Evolutionary conservation across 2,888 invertebrate species (phyloP), one percentile per base, ranked within the genome.

Genomic region (Mythimna albipuncta): DNA sequence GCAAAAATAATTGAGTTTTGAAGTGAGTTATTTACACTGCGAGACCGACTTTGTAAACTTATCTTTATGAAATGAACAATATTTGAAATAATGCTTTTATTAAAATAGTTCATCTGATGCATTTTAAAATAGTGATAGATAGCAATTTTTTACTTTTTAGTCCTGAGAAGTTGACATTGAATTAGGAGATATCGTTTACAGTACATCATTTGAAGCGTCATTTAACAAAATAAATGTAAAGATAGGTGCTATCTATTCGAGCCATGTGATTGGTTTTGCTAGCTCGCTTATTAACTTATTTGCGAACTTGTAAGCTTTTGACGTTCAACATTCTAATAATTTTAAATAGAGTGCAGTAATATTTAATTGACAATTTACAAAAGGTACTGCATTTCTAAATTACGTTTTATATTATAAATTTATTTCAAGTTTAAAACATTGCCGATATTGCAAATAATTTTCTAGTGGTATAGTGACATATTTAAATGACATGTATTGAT

Each of bases 191-290:
- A 62, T 76, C 64, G 58, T 71, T 74, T 69, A 72, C 79, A 80
- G 76, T 84, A 77, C 84, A 81, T 83, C 69, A 74, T 66, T 68
- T 54, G 55, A 82, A 81, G 69, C 57, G 52, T 75, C 77, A 44
- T 75, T 65, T 74, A 55, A 77, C 78, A 77, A 75, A 72, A 57
- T 75, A 75, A 47, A 58, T 64, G 11, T 73, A 81, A 83, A 72
- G 76, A 79, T 86, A 82, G 86, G 86, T 86, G 86, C 86, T 86
- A 81, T 76, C 66, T 76, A 62, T 69, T 75, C 75, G 71, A 67
- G 66, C 79, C 85, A 79, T 75, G 68, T 81, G 75, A 67, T 76
- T 80, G 62, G 72, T 63, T 72, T 69, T 79, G 62, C 79, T 82
- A 66, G 79, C 69, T 75, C 63, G 74, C 80, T 67, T 82, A 62